Evolutionary conservation across 2,113 vertebrate species (phyloP), one percentile per base, ranked within the genome.

Genomic region (Etia nguti): DNA sequence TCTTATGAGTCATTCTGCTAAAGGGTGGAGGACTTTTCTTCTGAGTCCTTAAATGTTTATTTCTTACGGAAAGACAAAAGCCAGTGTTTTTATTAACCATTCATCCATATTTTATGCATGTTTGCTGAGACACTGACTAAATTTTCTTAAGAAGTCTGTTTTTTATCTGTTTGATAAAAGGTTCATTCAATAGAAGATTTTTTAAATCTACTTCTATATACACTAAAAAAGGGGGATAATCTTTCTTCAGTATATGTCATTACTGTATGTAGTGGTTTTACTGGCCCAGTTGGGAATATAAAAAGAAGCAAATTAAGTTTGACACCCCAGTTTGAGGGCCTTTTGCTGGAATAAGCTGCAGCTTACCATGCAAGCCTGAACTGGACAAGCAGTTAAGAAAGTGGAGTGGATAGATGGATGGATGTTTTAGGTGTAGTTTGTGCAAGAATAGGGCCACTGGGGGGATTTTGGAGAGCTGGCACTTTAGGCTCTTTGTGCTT

Each of bases 401-500:
- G 60, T 65, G 38, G 38, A 4, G 10, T 41, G 31, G 60, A 12
- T 60, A 1, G 8, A 2, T 65, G 1, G 31, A 1, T 60, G 29
- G 18, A 36, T 2, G 60, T 65, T 38, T 65, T 65, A 65, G 34
- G 34, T 65, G 34, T 65, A 65, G 60, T 65, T 8, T 20, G 60
- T 36, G 60, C 31, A 36, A n/a, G 59, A 62, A 36, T 62, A 20
- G 60, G 60, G 4, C 31, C 36, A 68, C 20, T 68, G 36, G n/a
- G 36, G 34, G 20, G 20, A 62, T 62, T 7, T 62, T 62, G 29
- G 60, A 38, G 0, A 65, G 29, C 59, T 0, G 0, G 10, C 1
- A 0, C 20, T 34, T 62, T 34, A 62, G 3, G 29, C 0, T 10
- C 6, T 3, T 41, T 41, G 36, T 1, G 3, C 62, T 68, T 38